Percentiles rank a stretch among this genome's conserved stretches.
Evolutionary conservation across 1,140 invertebrate genomes (phyloP).

Genomic region (Aphaenogaster floridana): DNA sequence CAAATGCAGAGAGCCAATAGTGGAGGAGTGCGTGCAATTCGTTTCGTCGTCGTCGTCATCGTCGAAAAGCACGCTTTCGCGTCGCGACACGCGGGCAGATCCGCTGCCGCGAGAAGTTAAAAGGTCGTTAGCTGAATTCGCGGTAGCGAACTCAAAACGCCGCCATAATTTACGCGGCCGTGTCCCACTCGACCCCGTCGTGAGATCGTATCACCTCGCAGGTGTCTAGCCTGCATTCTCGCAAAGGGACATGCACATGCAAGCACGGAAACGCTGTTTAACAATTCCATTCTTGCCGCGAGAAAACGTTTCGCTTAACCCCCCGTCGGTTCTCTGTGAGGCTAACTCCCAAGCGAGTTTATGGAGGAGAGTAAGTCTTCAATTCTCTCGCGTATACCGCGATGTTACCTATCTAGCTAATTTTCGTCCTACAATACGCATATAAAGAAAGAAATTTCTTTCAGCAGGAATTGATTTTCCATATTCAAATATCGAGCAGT

Average conservation of each 20-base stretch:
- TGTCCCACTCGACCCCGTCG: constrained; percentile 74
- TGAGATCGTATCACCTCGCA: constrained; percentile 73
- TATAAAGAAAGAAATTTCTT: background rate
- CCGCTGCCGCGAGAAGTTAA: constrained; percentile 54
- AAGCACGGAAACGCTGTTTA: constrained; percentile 71
- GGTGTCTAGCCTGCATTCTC: constrained; percentile 67
- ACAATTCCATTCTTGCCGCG: constrained; percentile 68
- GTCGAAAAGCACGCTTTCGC: constrained; percentile 21
- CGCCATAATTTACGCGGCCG: constrained; percentile 73
- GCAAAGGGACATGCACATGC: constrained; percentile 54
- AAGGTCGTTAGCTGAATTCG: constrained; percentile 74
- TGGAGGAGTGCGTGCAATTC: background rate
- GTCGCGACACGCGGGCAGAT: constrained; percentile 31
- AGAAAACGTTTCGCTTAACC: constrained; percentile 69
- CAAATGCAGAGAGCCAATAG: constrained; percentile 15
- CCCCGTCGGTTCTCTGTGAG: constrained; percentile 24
- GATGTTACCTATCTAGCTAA: constrained; percentile 14
- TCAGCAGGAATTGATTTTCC: background rate
- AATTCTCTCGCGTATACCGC: constrained; percentile 29
- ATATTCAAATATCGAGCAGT: background rate
- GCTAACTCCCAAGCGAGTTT: constrained; percentile 58
- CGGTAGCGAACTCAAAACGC: constrained; percentile 63
- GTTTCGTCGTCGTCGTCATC: constrained; percentile 41
- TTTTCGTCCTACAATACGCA: background rate
- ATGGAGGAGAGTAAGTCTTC: constrained; percentile 37